Evolutionary conservation across 2,797 vertebrate genomes (phyloP), one percentile per base, ranked within the genome.

Genomic region (Sebastes diploproa): DNA sequence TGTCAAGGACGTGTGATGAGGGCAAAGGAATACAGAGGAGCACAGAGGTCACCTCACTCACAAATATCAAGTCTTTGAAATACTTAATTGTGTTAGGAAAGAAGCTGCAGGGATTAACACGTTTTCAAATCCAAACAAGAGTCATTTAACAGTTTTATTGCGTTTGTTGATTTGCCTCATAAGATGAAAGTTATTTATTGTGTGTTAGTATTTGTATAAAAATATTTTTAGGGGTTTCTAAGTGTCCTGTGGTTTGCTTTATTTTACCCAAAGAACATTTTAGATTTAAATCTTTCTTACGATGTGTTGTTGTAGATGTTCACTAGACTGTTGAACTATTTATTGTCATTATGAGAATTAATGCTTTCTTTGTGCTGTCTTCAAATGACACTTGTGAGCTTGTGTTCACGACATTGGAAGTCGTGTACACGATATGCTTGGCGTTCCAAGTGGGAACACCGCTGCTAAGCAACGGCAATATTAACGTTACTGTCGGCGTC

Each of bases 1-100:
- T 92, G 87, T 93, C 88, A 92, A 75, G 83, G 80, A 82, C 46
- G 77, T 83, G 82, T 80, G 91, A 90, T 80, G 87, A 61, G 84
- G 78, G 80, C 78, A 81, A 88, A 86, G 77, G 89, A 84, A 87
- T 74, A 87, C 83, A 77, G 68, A 84, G 65, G 70, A 55, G 77
- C 11, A n/a, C 75, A 65, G 63, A 80, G 92, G 89, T 93, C 89
- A 76, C 74, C 59, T 42, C 76, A 42, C 80, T 73, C 50, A 59
- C 84, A 89, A 82, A 86, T 71, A 86, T 86, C 73, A 77, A 69
- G 69, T 42, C 80, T 88, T 89, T 89, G 80, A 91, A 88, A 87
- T 68, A 58, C 65, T 69, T 80, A 67, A 82, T 77, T 81, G 70
- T 72, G n/a, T 74, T 72, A 60, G 14, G 50, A 64, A 76, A 70